Conservation (phyloP, 30 jellyfish, hydroid and myxozoan genomes). For the Rhopilema esculentum region DNA sequence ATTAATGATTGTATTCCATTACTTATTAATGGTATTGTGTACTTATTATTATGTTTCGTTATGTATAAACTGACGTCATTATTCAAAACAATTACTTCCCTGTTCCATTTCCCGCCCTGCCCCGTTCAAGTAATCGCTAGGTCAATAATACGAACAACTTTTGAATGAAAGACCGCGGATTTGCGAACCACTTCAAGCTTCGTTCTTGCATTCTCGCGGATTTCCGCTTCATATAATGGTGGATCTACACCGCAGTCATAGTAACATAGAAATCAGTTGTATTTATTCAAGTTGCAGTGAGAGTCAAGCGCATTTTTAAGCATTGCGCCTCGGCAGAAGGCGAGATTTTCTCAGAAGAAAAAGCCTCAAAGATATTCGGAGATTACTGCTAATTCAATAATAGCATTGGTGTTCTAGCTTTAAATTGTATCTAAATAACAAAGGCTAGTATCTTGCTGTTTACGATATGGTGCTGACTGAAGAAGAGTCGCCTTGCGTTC, state of each 20-base stretch:
- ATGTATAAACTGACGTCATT: neutral
- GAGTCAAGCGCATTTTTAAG: neutral
- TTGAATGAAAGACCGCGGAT: conserved; percentile 42
- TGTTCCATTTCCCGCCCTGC: conserved; percentile 60
- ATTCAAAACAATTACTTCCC: conserved; percentile 22
- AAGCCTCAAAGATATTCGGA: neutral
- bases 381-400: conserved; percentile 3
- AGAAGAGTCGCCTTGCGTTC: conserved; percentile 20
- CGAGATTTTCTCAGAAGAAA: neutral
- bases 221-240: conserved; percentile 52
- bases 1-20: neutral
- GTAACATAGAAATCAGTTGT: neutral
- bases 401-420: conserved; percentile 27
- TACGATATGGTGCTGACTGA: conserved; percentile 57
- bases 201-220: conserved; percentile 46
- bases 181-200: conserved; percentile 49
- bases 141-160: conserved; percentile 22
- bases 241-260: neutral
- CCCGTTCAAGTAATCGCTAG: conserved; percentile 31
- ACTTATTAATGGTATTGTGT: neutral
- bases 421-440: conserved; percentile 56
- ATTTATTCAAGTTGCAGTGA: neutral
- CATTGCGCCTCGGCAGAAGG: neutral
- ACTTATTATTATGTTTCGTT: neutral
- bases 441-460: conserved; percentile 13